Conservation (phyloP, 2,113 vertebrate species). For the Lycocorax pyrrhopterus region DNA sequence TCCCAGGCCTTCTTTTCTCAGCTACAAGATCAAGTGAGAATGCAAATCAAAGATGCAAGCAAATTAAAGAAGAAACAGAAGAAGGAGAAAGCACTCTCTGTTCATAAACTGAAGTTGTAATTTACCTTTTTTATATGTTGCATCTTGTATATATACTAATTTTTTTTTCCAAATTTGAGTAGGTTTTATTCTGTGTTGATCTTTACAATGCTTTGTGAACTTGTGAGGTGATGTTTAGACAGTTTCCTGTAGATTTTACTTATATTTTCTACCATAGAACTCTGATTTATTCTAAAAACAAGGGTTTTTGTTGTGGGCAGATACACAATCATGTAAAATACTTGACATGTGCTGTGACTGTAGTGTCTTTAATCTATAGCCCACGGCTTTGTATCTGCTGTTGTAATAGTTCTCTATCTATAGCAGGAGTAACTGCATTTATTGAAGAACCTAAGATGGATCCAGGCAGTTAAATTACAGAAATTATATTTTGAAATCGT, state of each 20-base stretch:
- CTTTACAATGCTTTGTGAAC: not conserved
- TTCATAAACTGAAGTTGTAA: conserved; percentile 89
- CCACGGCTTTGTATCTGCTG: not conserved
- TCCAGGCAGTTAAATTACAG: not conserved
- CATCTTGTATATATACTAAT: conserved; percentile 46
- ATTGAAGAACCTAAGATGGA: not conserved
- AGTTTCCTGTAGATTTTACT: not conserved
- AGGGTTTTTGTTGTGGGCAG: not conserved
- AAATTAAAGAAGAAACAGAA: conserved; percentile 78
- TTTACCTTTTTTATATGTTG: not conserved
- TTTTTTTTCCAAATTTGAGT: not conserved
- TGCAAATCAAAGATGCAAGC: conserved; percentile 85
- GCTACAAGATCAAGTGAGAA: conserved; percentile 94
- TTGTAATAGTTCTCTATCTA: not conserved
- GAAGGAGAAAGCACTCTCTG: conserved; percentile 79
- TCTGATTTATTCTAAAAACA: not conserved
- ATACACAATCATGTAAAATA: fast-evolving
- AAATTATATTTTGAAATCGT: not conserved
- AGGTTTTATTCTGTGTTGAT: not conserved
- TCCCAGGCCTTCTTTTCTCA: conserved; percentile 95
- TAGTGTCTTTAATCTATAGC: fast-evolving
- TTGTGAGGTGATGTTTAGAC: not conserved
- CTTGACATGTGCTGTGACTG: not conserved
- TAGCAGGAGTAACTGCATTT: not conserved
- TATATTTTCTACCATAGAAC: not conserved